These are phyloP conservation scores for Ceratosolen fusciceps DNA, from an alignment of 1,140 invertebrate genomes.

Conservation along the genomic window DNA sequence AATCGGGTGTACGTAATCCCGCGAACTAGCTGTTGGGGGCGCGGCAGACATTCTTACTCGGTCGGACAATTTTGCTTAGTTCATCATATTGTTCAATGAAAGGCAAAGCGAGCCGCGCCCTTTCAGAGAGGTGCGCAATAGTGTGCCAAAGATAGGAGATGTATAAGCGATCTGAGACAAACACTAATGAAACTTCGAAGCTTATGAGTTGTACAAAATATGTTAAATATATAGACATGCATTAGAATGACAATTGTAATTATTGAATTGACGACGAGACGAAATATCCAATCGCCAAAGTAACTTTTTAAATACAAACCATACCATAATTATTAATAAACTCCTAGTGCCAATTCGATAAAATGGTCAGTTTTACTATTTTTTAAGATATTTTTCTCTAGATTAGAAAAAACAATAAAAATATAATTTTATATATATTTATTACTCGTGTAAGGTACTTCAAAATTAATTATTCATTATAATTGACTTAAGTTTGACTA, in stretches of 20 bases:
- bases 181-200: slow-evolving; percentile 56
- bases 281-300: slow-evolving; percentile 30
- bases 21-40: background rate
- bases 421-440: background rate
- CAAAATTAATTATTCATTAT: no score
- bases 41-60: background rate
- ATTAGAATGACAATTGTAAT: slow-evolving; percentile 35
- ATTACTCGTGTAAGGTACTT: background rate
- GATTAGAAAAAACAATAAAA: slow-evolving; percentile 19
- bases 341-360: background rate
- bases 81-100: background rate
- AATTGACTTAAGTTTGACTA: no score
- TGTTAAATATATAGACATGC: slow-evolving; percentile 54
- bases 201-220: slow-evolving; percentile 65
- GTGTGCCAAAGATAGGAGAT: slow-evolving; percentile 40
- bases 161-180: slow-evolving; percentile 47
- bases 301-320: slow-evolving; percentile 37
- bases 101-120: slow-evolving; percentile 25
- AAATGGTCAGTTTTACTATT: slow-evolving; percentile 14
- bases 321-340: background rate
- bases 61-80: slow-evolving; percentile 1
- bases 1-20: background rate
- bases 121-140: slow-evolving; percentile 1
- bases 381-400: slow-evolving; percentile 25
- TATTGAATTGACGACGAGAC: slow-evolving; percentile 27